Evolutionary conservation across 2,888 invertebrate species (phyloP).

Genomic region (Bombylius discolor): DNA sequence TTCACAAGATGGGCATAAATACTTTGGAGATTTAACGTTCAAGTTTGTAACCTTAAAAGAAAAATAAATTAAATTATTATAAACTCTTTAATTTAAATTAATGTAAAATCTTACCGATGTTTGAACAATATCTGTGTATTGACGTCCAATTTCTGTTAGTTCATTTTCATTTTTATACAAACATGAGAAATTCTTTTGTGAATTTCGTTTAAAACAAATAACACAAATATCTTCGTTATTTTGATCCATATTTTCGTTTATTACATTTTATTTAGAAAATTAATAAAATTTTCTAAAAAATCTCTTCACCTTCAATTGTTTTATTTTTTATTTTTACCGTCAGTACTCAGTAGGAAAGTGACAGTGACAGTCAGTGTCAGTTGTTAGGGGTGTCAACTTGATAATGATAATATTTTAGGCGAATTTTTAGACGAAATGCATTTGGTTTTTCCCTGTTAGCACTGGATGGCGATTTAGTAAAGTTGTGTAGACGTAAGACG

Average conservation of each 20-base stretch:
- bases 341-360: no score
- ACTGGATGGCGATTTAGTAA: no score
- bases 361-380: no score
- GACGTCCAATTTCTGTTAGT: slow-evolving; percentile 1
- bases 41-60: no score
- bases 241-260: neutral
- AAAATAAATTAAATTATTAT: neutral
- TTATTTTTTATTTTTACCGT: no score
- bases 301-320: no score
- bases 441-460: no score
- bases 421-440: no score
- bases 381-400: no score
- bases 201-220: slow-evolving; percentile 2
- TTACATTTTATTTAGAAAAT: neutral
- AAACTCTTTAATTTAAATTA: neutral
- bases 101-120: neutral
- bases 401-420: no score
- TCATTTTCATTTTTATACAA: neutral
- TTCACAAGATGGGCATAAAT: slow-evolving; percentile 7
- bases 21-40: neutral
- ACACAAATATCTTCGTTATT: slow-evolving; percentile 2
- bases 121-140: slow-evolving; percentile 1
- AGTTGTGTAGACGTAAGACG: no score
- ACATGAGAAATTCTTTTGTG: neutral
- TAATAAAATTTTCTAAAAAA: no score